A percentile compares a stretch with the other conserved stretches of the same genome.
phyloP scores from a whole-genome alignment of 2,113 vertebrate genomes.

The Tor tambroides region DNA sequence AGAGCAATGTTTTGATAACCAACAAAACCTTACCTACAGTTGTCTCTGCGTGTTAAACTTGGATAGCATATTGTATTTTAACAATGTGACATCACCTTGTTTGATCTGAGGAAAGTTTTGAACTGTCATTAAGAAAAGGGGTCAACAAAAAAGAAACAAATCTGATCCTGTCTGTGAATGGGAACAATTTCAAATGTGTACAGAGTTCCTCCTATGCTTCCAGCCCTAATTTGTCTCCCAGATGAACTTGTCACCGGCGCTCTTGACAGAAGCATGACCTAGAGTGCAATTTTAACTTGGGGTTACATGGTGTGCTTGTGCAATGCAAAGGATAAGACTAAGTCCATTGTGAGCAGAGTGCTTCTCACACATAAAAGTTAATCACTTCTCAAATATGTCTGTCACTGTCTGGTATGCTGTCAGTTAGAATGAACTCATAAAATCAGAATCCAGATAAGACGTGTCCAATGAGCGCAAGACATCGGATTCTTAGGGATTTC shows the following conservation, averaged over 20 bases:
- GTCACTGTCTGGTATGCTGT: constrained; percentile 41
- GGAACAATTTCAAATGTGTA: constrained; percentile 8
- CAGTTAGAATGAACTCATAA: constrained; percentile 30
- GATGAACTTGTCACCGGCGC: constrained; percentile 23
- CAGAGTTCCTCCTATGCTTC: not conserved
- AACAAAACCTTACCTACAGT: not conserved
- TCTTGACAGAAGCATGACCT: constrained; percentile 6
- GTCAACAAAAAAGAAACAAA: constrained; percentile 9
- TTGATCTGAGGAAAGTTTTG: constrained; percentile 16
- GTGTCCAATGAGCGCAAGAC: not conserved
- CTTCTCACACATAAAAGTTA: constrained; percentile 28
- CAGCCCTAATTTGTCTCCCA: constrained; percentile 28
- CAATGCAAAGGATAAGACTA: constrained; percentile 26
- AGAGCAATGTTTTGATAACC: constrained; percentile 4
- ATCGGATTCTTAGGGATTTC: not conserved
- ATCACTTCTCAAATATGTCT: constrained; percentile 35
- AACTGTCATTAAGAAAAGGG: not conserved
- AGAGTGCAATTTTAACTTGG: constrained; percentile 15
- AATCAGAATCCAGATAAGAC: constrained; percentile 38
- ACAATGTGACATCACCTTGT: not conserved
- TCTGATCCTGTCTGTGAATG: not conserved
- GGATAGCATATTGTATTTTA: not conserved
- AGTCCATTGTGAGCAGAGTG: constrained; percentile 38
- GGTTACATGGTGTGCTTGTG: constrained; percentile 27
- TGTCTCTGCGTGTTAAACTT: not conserved